Percentiles rank a stretch among this genome's conserved stretches.
phyloP scores from a whole-genome alignment of 2,888 invertebrate genomes.

The Andrena chrysosceles region DNA sequence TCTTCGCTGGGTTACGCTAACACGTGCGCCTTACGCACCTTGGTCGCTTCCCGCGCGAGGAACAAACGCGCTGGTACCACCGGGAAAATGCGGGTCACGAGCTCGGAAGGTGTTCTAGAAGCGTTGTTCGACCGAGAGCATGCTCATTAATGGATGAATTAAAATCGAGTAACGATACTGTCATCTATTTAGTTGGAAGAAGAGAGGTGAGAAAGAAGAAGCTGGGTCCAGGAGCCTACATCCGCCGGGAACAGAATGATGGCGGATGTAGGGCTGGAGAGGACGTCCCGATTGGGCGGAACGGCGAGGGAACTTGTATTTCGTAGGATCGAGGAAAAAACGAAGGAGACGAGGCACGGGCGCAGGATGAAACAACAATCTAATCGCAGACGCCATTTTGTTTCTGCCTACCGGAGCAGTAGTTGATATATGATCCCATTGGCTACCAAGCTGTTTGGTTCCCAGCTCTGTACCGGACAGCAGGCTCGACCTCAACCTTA shows the following conservation, averaged over 20 bases:
- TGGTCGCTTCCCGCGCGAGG: constrained; percentile 24
- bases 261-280: constrained; percentile 23
- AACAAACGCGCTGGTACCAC: constrained; percentile 7
- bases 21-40: constrained; percentile 56
- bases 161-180: too few species aligned
- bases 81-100: constrained; percentile 42
- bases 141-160: too few species aligned
- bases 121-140: too few species aligned
- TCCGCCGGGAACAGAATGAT: constrained; percentile 15
- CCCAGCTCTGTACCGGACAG: constrained; percentile 78
- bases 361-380: constrained; percentile 72
- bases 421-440: constrained; percentile 84
- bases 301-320: constrained; percentile 47
- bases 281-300: constrained; percentile 45
- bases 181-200: too few species aligned
- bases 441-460: constrained; percentile 82
- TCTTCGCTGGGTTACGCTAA: constrained; percentile 46
- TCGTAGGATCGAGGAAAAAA: constrained; percentile 54
- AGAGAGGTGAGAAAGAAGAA: neutral
- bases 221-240: neutral
- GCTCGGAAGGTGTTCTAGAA: too few species aligned
- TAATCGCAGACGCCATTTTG: constrained; percentile 78
- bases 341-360: constrained; percentile 46
- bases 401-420: constrained; percentile 80
- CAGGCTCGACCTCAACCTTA: constrained; percentile 77